Base-by-base conservation (phyloP, 2,113 vertebrate species). In the Takifugu flavidus region DNA sequence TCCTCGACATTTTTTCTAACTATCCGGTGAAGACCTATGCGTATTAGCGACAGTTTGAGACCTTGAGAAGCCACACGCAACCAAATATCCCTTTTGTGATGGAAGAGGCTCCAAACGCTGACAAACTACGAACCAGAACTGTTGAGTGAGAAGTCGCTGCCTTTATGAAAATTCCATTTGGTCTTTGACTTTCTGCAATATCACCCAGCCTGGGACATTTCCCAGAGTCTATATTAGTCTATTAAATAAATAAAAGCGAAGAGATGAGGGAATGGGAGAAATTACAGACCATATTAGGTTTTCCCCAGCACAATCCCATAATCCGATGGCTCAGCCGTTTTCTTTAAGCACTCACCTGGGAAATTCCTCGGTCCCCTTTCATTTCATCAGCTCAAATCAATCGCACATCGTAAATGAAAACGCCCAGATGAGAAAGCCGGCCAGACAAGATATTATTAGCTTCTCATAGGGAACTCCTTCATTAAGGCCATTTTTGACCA, bases 291-390 rank as follows among this genome's bases (percentile, higher is more conserved):
- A 85, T 83, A 72, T 80, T 83, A 67, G 72, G 7, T 39, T 68
- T 77, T 83, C 64, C 20, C 64, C 66, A 61, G 51, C 72, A 60
- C 69, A 79, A 83, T 83, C 74, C 80, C 70, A 62, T 79, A 72
- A 80, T 80, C 75, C 4, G n/a, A 57, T 63, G 75, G 61, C 42
- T 43, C 51, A 55, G 73, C 71, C 53, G 77, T 74, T 65, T 68
- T 51, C 76, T 80, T 82, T 75, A 74, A 85, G 84, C 75, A 83
- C 69, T 79, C 85, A 81, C 75, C 62, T 79, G 85, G 80, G 80
- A 85, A 73, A 82, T 66, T 31, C 65, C 74, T 72, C 67, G 70
- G 57, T 82, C 67, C 69, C 66, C 68, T 82, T 81, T 80, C 71
- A 72, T 83, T 82, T 71, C 63, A 75, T 78, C 65, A 70, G 50